Percentiles rank a stretch among this genome's conserved stretches.
Evolutionary conservation across 2,113 vertebrate genomes (phyloP).

Genomic region (Mormyrus iriodes): DNA sequence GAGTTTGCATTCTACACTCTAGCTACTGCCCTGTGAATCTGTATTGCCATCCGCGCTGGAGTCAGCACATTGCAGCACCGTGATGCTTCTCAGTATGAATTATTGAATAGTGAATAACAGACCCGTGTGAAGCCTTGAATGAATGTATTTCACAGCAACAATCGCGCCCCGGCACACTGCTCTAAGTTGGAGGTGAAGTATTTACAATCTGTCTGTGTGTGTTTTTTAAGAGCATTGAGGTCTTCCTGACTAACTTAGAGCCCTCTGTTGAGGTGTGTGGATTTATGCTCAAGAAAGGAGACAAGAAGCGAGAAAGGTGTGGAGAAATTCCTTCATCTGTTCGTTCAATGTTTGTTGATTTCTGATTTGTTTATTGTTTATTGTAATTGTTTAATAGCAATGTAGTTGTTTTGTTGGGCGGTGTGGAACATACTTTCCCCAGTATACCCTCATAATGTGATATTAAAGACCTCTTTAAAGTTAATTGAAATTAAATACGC

Average conservation of each 20-base stretch:
- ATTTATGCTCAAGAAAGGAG: slow-evolving; percentile 85
- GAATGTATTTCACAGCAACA: neutral
- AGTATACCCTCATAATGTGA: neutral
- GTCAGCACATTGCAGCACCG: neutral
- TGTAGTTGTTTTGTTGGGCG: neutral
- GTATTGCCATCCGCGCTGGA: neutral
- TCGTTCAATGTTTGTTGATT: neutral
- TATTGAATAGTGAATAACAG: neutral
- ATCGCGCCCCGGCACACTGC: neutral
- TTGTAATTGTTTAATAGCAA: neutral
- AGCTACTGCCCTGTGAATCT: neutral
- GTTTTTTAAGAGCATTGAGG: slow-evolving; percentile 72
- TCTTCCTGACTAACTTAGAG: slow-evolving; percentile 80
- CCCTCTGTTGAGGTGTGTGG: slow-evolving; percentile 76
- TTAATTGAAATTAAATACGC: neutral
- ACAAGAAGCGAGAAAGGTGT: slow-evolving; percentile 95
- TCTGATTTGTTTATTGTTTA: neutral
- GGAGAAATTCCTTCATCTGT: neutral
- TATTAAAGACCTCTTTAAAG: neutral
- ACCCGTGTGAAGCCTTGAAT: neutral
- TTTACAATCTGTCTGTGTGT: neutral
- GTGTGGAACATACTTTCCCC: neutral
- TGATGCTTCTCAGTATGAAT: neutral
- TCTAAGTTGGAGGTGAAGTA: neutral
- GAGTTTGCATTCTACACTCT: neutral